These are phyloP conservation scores for Cremastinae sp. DNA, from an alignment of 2,888 invertebrate genomes.

Conservation along the genomic window DNA sequence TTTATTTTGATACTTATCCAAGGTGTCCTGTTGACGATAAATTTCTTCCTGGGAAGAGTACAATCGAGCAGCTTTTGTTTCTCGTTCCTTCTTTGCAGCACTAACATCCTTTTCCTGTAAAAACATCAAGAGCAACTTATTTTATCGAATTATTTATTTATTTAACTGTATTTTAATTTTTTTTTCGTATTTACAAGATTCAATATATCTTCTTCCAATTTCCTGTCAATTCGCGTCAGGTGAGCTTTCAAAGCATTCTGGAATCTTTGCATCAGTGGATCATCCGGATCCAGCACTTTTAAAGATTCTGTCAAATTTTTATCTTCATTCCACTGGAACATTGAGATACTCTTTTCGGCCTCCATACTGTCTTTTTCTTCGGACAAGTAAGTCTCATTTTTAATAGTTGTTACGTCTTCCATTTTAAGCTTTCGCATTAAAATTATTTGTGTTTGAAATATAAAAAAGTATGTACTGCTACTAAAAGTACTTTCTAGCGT, in stretches of 20 bases:
- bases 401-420: slow-evolving; percentile 18
- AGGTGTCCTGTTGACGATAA: slow-evolving; percentile 81
- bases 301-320: slow-evolving; percentile 43
- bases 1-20: slow-evolving; percentile 83
- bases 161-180: background rate
- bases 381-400: slow-evolving; percentile 1
- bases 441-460: no score
- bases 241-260: slow-evolving; percentile 86
- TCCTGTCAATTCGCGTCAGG: slow-evolving; percentile 84
- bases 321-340: slow-evolving; percentile 33
- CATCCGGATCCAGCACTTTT: slow-evolving; percentile 86
- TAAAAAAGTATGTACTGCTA: no score
- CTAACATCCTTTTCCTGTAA: slow-evolving; percentile 80
- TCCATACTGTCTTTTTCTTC: slow-evolving; percentile 24
- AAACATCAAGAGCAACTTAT: slow-evolving; percentile 16
- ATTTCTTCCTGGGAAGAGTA: slow-evolving; percentile 85
- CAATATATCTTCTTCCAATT: slow-evolving; percentile 85
- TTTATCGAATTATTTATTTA: slow-evolving; percentile 2
- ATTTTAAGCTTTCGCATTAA: slow-evolving; percentile 15
- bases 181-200: slow-evolving; percentile 83
- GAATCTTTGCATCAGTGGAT: slow-evolving; percentile 88
- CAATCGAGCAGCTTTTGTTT: slow-evolving; percentile 83
- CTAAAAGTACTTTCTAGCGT: no score
- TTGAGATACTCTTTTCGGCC: slow-evolving; percentile 5
- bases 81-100: slow-evolving; percentile 82